A percentile compares a stretch with the other conserved stretches of the same genome.
These are phyloP conservation scores for Latrodectus hesperus DNA, from an alignment of 2,888 invertebrate species.

Conservation along the genomic window DNA sequence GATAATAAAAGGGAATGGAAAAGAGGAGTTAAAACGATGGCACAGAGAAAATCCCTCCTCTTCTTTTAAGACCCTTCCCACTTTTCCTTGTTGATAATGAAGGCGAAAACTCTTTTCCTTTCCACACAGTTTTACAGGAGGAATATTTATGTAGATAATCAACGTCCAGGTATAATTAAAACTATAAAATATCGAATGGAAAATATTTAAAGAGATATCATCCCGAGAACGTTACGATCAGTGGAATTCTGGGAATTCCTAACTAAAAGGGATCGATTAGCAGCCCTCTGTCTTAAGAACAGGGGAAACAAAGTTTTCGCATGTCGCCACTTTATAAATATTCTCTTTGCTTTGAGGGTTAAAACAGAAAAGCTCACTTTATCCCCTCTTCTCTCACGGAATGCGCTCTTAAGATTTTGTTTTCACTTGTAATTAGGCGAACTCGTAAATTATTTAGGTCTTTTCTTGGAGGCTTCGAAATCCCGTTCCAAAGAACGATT, in stretches of 20 bases:
- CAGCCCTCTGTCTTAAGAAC: conserved; percentile 16
- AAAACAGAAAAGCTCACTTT: conserved; percentile 68
- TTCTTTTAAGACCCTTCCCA: conserved; percentile 39
- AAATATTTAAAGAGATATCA: conserved; percentile 70
- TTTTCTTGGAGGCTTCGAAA: conserved; percentile 47
- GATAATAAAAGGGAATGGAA: conserved; percentile 65
- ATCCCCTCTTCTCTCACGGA: conserved; percentile 47
- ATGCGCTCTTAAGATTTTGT: conserved; percentile 67
- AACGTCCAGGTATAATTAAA: conserved; percentile 70
- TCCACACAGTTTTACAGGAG: conserved; percentile 23
- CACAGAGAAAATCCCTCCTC: conserved; percentile 23
- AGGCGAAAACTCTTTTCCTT: conserved; percentile 58
- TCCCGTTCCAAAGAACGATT: conserved; percentile 61
- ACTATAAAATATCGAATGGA: conserved; percentile 69
- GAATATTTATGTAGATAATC: conserved; percentile 68
- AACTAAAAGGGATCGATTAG: conserved; percentile 55
- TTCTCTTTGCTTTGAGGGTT: conserved; percentile 63
- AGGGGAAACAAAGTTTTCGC: conserved; percentile 48
- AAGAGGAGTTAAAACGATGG: conserved; percentile 25
- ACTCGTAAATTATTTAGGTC: conserved; percentile 66
- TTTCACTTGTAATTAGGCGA: conserved; percentile 68
- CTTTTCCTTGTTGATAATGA: conserved; percentile 41
- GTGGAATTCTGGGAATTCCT: conserved; percentile 58
- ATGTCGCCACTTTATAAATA: conserved; percentile 67
- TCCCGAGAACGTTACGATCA: conserved; percentile 43